Base-by-base conservation (phyloP, 53 echinoderm and acorn worm genomes). In the Echinometra lucunter region DNA sequence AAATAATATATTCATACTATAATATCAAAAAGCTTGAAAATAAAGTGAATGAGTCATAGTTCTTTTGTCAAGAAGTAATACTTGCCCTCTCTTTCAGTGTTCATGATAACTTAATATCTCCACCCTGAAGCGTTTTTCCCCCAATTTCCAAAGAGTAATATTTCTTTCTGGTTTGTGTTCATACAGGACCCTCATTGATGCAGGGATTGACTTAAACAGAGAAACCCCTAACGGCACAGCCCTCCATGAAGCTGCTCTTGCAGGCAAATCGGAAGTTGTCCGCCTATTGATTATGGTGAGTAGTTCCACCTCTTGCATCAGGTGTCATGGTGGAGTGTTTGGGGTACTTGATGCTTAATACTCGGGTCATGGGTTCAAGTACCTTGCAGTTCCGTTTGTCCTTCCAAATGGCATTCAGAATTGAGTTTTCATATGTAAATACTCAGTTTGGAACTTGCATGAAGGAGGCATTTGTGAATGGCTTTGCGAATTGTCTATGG, bases 251-350 rank as follows among this genome's bases (percentile, higher is more conserved):
- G 99, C 99, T 49, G 97, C 98, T 0, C 94, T 98, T 49, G 98
- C 96, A 37, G 99, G 99, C 69, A 99, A 99, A 88, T 96, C 98
- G 44, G 99, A 99, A 90, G 99, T 99, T 13, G 99, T 99, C 38
- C 95, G 96, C 60, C 94, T 99, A 92, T 94, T 99, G 30, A 97
- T 99, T 47, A 96, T 94, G 94, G 99, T 98, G 90, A 96, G 99
- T 99, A 93, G 37, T 11, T 15, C 44, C 37, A 18, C 81, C 44
- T 81, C 44, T 34, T 0, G 85, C 49, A 49, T 85, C 85, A 49
- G 85, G 85, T 85, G 47, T 85, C 85, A 85, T 45, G 85, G 85
- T 85, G n/a, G 85, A 85, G 85, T 85, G 85, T 47, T 85, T 47
- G 45, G 85, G 85, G 47, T 85, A 85, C 85, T 85, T 85, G 85